Base-by-base conservation (phyloP, 2,113 vertebrate species). In the Callithrix jacchus region DNA sequence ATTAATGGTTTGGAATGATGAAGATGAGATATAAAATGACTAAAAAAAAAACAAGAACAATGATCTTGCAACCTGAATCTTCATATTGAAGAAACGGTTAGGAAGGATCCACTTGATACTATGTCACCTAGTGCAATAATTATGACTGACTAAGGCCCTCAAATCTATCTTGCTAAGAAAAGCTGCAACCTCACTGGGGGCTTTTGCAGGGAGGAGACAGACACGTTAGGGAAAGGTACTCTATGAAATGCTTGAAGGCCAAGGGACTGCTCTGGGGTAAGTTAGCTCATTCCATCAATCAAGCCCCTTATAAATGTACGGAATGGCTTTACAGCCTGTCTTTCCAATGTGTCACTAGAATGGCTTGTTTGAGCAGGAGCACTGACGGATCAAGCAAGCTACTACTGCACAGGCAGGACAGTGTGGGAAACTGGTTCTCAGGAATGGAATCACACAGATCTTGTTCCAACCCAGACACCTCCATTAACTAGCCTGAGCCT, bases 31-130 rank as follows among this genome's bases (percentile, higher is more conserved):
- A 58, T 11, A 93, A 74, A 71, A 96, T 86, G 92, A 91, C 35
- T 54, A 96, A 93, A 82, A 94, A 79, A 98, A 98, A 80, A 83
- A 95, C 25, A 95, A 70, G 91, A 6, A 6, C 14, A 83, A 70
- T 54, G 68, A 32, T 70, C 71, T 95, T 87, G 86, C 54, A 87
- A 40, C 9, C 32, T 87, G 79, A 85, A 47, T 94, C 86, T 23
- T 94, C 70, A 66, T 74, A 76, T 2, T 47, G 16, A n/a, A 93
- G 83, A 95, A 37, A 82, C 1, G 20, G 52, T 58, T 45, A 93
- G 73, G 56, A 61, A 95, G 89, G 66, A 89, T n/a, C n/a, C 45
- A 73, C 40, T 18, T 80, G 83, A 52, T 13, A 89, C 0, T 4
- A 1, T 56, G 70, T 49, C 52, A 84, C 64, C 77, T 25, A 30